Base-by-base conservation (phyloP, 2,113 vertebrate species). In the Seriola aureovittata region DNA sequence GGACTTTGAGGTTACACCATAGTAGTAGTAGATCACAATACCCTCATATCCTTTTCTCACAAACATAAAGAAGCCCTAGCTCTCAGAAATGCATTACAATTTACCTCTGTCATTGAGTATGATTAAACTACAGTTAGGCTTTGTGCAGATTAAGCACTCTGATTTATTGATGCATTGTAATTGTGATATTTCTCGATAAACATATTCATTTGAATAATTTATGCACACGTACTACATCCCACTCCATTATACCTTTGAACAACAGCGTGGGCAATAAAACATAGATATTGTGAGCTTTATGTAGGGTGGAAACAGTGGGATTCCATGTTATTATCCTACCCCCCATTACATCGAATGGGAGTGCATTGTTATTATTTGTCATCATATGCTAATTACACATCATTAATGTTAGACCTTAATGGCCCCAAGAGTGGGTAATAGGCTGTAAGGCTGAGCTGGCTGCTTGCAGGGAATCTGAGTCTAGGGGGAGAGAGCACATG, bases 351-450 rank as follows among this genome's bases (percentile, higher is more conserved):
- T 96, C 86, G 92, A 96, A 95, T 96, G 94, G 95, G 95, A 95
- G 96, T 93, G 93, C 93, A 95, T 95, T 96, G 95, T 97, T 96
- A 96, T 96, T 96, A 96, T 97, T 97, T 96, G 96, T 98, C 97
- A 97, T 98, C 95, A 95, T 97, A 95, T 96, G 96, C 96, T 98
- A 98, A 98, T 98, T 98, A 96, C 96, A 95, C 96, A 96, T 97
- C 96, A 96, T 97, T 97, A 98, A 97, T 96, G 96, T 96, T 96
- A 96, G 96, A 95, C 96, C 95, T 95, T 96, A 96, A 96, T 96
- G 96, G 95, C 92, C 93, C 90, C 89, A 90, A 91, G 95, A 96
- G 95, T 95, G 93, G 94, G 95, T 96, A 96, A 96, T 96, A 95
- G 93, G 92, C 95, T 96, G 93, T 94, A 94, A 94, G 95, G 89